Conservation (phyloP, 2,888 invertebrate genomes). For the Cephalotes varians region DNA sequence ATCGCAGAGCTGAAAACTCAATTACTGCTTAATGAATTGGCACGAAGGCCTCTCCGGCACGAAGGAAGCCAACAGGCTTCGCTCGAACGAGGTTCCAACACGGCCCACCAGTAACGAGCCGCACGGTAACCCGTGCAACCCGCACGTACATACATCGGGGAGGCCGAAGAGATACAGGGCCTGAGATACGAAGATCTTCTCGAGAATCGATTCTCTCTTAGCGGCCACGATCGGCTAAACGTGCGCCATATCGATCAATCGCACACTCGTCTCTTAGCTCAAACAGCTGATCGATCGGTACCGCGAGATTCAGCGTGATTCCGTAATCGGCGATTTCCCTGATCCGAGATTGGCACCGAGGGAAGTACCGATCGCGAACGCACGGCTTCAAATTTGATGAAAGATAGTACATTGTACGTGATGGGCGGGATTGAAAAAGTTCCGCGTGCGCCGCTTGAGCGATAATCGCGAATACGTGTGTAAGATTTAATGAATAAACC, state of each 20-base stretch:
- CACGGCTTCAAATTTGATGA: conserved; percentile 43
- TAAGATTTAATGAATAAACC: conserved; percentile 51
- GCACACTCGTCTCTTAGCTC: conserved; percentile 58
- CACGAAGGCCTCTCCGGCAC: conserved; percentile 61
- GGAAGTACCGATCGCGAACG: conserved; percentile 14
- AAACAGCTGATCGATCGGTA: conserved; percentile 55
- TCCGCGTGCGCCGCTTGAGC: conserved; percentile 21
- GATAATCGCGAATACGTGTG: conserved; percentile 44
- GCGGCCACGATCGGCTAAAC: conserved; percentile 57
- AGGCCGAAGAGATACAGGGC: conserved; percentile 66
- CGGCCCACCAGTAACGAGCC: conserved; percentile 46
- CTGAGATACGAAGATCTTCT: conserved; percentile 75
- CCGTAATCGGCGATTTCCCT: conserved; percentile 45
- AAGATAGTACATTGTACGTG: conserved; percentile 45
- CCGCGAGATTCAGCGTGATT: conserved; percentile 39
- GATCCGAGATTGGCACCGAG: conserved; percentile 21
- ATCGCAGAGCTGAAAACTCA: conserved; percentile 85
- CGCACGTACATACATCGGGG: conserved; percentile 56
- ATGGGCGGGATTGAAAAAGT: conserved; percentile 43
- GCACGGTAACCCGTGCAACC: conserved; percentile 57
- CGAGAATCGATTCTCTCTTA: conserved; percentile 74
- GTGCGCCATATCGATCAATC: conserved; percentile 65
- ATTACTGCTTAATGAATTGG: conserved; percentile 86
- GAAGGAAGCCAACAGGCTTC: conserved; percentile 23
- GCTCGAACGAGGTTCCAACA: conserved; percentile 29